Conservation (phyloP, 2,888 invertebrate species). For the Andrena hattorfiana region DNA sequence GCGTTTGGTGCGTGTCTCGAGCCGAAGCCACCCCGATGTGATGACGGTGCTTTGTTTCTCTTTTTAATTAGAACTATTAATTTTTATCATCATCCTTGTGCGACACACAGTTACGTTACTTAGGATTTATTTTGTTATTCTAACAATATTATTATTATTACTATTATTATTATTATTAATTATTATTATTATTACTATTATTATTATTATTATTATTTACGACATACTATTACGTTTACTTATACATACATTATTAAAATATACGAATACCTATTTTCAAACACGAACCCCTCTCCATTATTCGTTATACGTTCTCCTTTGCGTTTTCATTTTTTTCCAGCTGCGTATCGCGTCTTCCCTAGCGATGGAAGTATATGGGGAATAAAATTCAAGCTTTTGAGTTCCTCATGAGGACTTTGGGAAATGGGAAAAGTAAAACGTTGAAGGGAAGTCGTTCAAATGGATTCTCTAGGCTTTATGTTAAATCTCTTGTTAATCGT, state of each 20-base stretch:
- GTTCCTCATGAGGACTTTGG: background rate
- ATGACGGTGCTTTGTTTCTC: constrained; percentile 84
- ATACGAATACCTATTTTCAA: constrained; percentile 82
- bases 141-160: constrained; percentile 73
- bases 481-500: no score
- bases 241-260: constrained; percentile 80
- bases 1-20: constrained; percentile 66
- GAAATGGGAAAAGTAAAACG: background rate
- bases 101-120: constrained; percentile 75
- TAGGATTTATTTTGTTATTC: constrained; percentile 80
- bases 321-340: constrained; percentile 24
- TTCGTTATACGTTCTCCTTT: constrained; percentile 30
- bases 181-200: constrained; percentile 69
- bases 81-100: constrained; percentile 74
- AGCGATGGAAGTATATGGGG: background rate
- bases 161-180: constrained; percentile 69
- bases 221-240: constrained; percentile 79
- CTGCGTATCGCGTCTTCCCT: background rate
- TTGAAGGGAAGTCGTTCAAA: no score
- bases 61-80: constrained; percentile 73
- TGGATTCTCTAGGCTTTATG: no score
- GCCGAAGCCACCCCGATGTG: constrained; percentile 80
- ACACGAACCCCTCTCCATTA: constrained; percentile 63
- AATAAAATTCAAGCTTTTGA: background rate
- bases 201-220: constrained; percentile 72